Evolutionary conservation across 92 coral and sea anemone species (phyloP).

Genomic region (Parazoanthus darwini): DNA sequence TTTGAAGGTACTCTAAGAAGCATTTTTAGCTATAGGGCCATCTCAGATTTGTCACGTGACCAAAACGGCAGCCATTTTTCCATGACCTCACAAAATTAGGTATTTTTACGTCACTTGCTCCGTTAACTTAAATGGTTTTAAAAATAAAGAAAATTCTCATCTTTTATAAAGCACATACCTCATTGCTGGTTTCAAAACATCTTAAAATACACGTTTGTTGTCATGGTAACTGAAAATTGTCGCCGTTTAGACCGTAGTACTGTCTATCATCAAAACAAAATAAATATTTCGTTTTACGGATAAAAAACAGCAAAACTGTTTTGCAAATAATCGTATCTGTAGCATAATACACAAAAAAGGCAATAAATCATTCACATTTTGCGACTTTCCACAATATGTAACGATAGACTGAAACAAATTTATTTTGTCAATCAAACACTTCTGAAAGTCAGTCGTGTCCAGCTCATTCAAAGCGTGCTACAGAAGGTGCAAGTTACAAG

Average conservation of each 20-base stretch:
- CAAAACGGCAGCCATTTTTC: not conserved
- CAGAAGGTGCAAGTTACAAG: conserved; percentile 49
- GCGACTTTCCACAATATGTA: not conserved
- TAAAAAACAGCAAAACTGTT: not conserved
- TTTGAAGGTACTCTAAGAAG: too few relatives aligned
- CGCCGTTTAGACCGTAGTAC: not conserved
- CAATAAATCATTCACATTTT: not conserved
- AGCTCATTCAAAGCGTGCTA: conserved; percentile 44
- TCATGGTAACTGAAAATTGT: not conserved
- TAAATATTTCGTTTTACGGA: not conserved
- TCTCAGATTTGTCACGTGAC: not conserved
- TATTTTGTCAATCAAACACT: conserved; percentile 50
- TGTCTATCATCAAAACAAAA: not conserved
- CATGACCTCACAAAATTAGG: not conserved
- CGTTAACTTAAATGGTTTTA: not conserved
- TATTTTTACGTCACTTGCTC: not conserved
- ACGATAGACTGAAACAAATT: conserved; percentile 55
- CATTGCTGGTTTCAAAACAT: not conserved
- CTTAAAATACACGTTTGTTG: not conserved
- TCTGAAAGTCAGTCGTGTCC: conserved; percentile 57
- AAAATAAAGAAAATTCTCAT: not conserved
- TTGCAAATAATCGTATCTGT: not conserved
- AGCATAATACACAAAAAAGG: not conserved
- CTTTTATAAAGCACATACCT: not conserved
- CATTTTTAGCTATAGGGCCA: too few relatives aligned